phyloP scores from a whole-genome alignment of 2,888 invertebrate species.

The Drosophila stalkeri region DNA sequence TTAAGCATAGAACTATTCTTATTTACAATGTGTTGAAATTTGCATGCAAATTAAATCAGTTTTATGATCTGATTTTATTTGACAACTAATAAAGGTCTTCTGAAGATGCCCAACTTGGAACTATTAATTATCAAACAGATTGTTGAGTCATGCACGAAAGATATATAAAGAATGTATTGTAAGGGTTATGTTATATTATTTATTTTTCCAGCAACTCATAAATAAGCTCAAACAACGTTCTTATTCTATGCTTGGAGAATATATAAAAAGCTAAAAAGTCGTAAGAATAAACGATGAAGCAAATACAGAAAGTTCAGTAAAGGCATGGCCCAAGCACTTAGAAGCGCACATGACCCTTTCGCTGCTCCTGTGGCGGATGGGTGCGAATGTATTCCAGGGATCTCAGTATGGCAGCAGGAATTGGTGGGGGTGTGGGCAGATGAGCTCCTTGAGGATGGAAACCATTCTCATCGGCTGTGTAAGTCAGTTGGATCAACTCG shows the following conservation, averaged over 20 bases:
- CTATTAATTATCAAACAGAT: background rate
- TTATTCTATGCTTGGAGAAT: conserved; percentile 30
- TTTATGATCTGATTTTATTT: background rate
- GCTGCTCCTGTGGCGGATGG: conserved; percentile 81
- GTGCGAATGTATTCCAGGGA: conserved; percentile 83
- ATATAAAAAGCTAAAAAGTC: conserved; percentile 4
- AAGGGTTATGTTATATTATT: conserved; percentile 18
- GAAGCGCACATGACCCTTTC: conserved; percentile 54
- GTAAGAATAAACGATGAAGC: conserved; percentile 13
- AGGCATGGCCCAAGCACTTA: conserved; percentile 3
- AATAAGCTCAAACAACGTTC: conserved; percentile 30
- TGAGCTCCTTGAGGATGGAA: conserved; percentile 86
- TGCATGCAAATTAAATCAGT: conserved; percentile 13
- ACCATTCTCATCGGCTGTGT: conserved; percentile 87
- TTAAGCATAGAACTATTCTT: background rate
- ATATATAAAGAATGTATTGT: background rate
- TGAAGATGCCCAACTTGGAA: background rate
- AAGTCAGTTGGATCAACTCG: conserved; percentile 83
- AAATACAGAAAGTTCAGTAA: background rate
- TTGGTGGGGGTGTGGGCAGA: conserved; percentile 84
- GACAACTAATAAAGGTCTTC: background rate
- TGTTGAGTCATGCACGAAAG: background rate
- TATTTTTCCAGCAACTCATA: conserved; percentile 45
- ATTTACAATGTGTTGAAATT: conserved; percentile 31
- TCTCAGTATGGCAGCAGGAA: conserved; percentile 80